Evolutionary conservation across 2,888 invertebrate genomes (phyloP).

Genomic region (Pyrochroa serraticornis): DNA sequence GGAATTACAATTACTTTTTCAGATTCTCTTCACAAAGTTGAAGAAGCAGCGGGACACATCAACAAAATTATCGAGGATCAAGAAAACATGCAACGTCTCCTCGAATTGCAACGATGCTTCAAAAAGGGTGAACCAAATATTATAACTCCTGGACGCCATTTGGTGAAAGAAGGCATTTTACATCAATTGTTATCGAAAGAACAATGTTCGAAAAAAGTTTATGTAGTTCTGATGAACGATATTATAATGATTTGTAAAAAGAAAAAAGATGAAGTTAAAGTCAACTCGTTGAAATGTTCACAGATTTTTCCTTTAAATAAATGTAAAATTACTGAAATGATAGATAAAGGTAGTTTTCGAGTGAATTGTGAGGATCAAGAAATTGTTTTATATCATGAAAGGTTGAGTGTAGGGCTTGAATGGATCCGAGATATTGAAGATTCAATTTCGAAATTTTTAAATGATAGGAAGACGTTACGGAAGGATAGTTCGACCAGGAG

Average conservation of each 20-base stretch:
- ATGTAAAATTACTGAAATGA: constrained; percentile 67
- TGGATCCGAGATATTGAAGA: constrained; percentile 65
- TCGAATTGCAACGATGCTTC: constrained; percentile 71
- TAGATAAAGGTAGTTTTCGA: constrained; percentile 66
- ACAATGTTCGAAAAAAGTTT: constrained; percentile 57
- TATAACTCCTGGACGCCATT: constrained; percentile 70
- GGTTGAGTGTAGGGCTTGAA: constrained; percentile 60
- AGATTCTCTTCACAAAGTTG: constrained; percentile 72
- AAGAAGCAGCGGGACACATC: constrained; percentile 72
- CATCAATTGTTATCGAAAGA: constrained; percentile 46
- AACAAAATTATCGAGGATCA: constrained; percentile 75
- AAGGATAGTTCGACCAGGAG: constrained; percentile 69
- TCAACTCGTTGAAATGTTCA: constrained; percentile 65
- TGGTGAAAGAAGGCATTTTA: constrained; percentile 71
- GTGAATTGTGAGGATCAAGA: constrained; percentile 66
- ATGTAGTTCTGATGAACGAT: constrained; percentile 75
- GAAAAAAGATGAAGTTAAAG: constrained; percentile 62
- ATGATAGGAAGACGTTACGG: constrained; percentile 65
- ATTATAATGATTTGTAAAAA: constrained; percentile 74
- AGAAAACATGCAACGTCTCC: constrained; percentile 71
- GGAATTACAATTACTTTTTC: constrained; percentile 32
- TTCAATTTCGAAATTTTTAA: constrained; percentile 64
- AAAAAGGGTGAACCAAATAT: constrained; percentile 67
- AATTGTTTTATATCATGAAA: constrained; percentile 64
- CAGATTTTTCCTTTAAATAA: constrained; percentile 74